Evolutionary conservation across 2,113 vertebrate species (phyloP).

Genomic region (Asarcornis scutulata): DNA sequence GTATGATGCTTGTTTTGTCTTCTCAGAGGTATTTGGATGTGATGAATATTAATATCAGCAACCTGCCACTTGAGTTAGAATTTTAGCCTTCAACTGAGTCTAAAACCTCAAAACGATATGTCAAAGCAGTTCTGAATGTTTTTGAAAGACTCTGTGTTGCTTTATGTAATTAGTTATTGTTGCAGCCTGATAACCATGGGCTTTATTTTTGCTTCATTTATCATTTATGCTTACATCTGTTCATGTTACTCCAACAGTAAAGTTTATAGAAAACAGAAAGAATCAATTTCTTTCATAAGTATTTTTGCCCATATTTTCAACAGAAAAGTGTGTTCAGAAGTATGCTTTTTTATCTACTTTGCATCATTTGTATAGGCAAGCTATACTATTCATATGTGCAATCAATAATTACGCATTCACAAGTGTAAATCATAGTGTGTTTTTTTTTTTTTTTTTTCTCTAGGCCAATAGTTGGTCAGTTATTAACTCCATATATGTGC

Average conservation of each 20-base stretch:
- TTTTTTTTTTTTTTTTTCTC: not conserved
- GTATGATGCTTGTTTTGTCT: not conserved
- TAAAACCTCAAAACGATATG: not conserved
- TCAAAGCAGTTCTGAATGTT: not conserved
- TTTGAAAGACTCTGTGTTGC: not conserved
- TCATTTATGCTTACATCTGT: not conserved
- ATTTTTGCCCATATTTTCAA: not conserved
- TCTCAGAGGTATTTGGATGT: not conserved
- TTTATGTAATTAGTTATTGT: not conserved
- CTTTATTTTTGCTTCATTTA: not conserved
- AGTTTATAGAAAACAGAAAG: not conserved
- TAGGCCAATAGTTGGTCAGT: not conserved
- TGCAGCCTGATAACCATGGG: not conserved
- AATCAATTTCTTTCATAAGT: not conserved
- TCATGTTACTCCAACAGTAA: not conserved
- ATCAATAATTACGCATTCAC: not conserved
- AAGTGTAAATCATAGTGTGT: not conserved
- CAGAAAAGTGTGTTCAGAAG: not conserved
- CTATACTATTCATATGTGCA: not conserved
- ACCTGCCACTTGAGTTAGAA: not conserved
- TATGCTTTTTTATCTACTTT: not conserved
- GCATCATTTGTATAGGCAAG: not conserved
- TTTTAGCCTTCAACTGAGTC: not conserved
- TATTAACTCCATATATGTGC: not conserved
- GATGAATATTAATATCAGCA: not conserved